phyloP scores from a whole-genome alignment of 2,797 vertebrate species.

The Phataginus tricuspis region DNA sequence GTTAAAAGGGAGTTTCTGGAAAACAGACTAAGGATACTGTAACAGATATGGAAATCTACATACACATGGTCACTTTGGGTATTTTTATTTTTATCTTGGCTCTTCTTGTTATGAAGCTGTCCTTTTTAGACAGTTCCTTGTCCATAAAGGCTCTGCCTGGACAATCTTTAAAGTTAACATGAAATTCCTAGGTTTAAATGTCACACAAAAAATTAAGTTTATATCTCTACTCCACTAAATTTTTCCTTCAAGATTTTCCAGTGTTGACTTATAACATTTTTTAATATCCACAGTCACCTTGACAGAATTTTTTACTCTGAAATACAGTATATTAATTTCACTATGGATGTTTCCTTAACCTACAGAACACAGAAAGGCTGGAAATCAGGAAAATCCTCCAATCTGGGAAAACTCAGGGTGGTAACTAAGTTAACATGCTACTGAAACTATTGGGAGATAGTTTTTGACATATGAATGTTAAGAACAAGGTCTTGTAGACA shows the following conservation, averaged over 20 bases:
- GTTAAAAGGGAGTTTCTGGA: not conserved
- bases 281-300: constrained; percentile 9
- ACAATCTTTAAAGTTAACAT: constrained; percentile 42
- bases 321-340: constrained; percentile 55
- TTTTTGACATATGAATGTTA: constrained; percentile 72
- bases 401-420: constrained; percentile 84
- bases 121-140: constrained; percentile 11
- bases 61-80: not conserved
- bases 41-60: constrained; percentile 7
- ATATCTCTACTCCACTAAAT: constrained; percentile 12
- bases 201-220: constrained; percentile 37
- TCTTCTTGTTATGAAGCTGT: not conserved
- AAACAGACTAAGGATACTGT: not conserved
- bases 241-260: constrained; percentile 65
- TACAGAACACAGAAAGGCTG: constrained; percentile 38
- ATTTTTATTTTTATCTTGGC: constrained; percentile 52
- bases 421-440: constrained; percentile 90
- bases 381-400: constrained; percentile 24
- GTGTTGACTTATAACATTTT: constrained; percentile 32
- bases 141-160: not conserved
- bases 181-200: constrained; percentile 50
- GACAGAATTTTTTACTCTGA: constrained; percentile 39
- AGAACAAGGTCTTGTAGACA: not conserved
- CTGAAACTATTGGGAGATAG: constrained; percentile 89
- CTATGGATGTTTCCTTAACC: constrained; percentile 52